Evolutionary conservation across 2,113 vertebrate genomes (phyloP).

Genomic region (Scomber scombrus): DNA sequence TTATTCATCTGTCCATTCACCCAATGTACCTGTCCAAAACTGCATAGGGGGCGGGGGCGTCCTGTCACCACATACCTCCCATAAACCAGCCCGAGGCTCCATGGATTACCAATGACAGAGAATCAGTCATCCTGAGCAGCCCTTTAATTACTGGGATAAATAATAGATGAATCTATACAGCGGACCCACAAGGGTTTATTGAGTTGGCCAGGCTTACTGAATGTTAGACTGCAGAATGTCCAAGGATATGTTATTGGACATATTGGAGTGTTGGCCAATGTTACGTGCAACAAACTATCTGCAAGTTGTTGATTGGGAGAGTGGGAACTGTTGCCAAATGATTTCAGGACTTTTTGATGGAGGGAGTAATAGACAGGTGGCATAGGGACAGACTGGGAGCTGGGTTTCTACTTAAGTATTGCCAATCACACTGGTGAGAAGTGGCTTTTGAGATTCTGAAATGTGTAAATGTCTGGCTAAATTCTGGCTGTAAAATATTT

Average conservation of each 20-base stretch:
- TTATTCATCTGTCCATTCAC: background rate
- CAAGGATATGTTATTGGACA: slow-evolving; percentile 27
- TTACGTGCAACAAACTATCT: slow-evolving; percentile 27
- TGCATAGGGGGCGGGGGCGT: slow-evolving; percentile 13
- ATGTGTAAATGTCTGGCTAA: slow-evolving; percentile 39
- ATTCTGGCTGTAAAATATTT: slow-evolving; percentile 17
- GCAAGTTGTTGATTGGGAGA: slow-evolving; percentile 22
- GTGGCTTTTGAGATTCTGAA: slow-evolving; percentile 21
- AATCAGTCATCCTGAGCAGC: slow-evolving; percentile 68
- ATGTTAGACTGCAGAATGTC: slow-evolving; percentile 27
- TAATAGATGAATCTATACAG: slow-evolving; percentile 66
- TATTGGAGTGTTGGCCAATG: slow-evolving; percentile 20
- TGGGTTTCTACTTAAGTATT: slow-evolving; percentile 5
- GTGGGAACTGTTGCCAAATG: background rate
- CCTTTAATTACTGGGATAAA: slow-evolving; percentile 76
- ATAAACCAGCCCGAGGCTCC: slow-evolving; percentile 41
- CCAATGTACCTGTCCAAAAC: slow-evolving; percentile 13
- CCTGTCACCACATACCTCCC: slow-evolving; percentile 45
- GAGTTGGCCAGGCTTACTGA: slow-evolving; percentile 42
- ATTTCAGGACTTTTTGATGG: background rate
- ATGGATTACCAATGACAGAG: slow-evolving; percentile 61
- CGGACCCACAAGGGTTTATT: slow-evolving; percentile 52
- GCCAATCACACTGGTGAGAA: slow-evolving; percentile 6
- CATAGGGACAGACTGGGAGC: slow-evolving; percentile 3
- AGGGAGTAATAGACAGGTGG: background rate